Evolutionary conservation across 2,888 invertebrate genomes (phyloP).

Genomic region (Lysandra bellargus): DNA sequence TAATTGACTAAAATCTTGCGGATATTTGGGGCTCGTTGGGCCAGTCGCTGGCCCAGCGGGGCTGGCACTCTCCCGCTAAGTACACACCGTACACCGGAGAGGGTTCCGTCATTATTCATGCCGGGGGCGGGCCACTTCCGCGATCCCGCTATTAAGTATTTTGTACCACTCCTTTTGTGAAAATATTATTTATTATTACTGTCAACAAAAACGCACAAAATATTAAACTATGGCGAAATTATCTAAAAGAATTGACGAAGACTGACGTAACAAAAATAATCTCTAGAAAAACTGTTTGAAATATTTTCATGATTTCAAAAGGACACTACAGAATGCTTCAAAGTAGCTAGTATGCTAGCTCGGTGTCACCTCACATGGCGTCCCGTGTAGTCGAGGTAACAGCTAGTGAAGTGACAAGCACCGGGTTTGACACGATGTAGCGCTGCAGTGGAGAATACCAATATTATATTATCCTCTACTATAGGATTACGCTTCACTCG

Average conservation of each 20-base stretch:
- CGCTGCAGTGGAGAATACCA: too few relatives aligned
- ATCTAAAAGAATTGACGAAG: not conserved
- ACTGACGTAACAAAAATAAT: not conserved
- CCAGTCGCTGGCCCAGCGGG: not conserved
- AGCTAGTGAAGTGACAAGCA: too few relatives aligned
- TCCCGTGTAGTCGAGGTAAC: too few relatives aligned
- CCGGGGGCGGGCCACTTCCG: not conserved
- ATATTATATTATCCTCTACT: too few relatives aligned
- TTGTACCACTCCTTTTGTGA: constrained; percentile 2
- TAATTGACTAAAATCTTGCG: not conserved
- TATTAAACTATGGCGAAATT: not conserved
- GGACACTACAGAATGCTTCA: not conserved
- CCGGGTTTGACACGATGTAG: too few relatives aligned
- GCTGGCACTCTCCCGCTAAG: not conserved
- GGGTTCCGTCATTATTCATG: constrained; percentile 14
- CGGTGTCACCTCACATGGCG: not conserved
- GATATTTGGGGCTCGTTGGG: not conserved
- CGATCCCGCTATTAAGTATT: constrained; percentile 5
- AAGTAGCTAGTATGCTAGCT: not conserved
- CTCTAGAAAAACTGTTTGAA: not conserved
- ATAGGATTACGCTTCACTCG: too few relatives aligned
- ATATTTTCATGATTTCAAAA: too few relatives aligned
- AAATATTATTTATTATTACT: not conserved
- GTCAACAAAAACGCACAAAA: not conserved
- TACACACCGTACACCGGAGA: not conserved